Conservation (phyloP, 37 sponge, comb jelly and placozoan genomes). For the Beroe forskalii region DNA sequence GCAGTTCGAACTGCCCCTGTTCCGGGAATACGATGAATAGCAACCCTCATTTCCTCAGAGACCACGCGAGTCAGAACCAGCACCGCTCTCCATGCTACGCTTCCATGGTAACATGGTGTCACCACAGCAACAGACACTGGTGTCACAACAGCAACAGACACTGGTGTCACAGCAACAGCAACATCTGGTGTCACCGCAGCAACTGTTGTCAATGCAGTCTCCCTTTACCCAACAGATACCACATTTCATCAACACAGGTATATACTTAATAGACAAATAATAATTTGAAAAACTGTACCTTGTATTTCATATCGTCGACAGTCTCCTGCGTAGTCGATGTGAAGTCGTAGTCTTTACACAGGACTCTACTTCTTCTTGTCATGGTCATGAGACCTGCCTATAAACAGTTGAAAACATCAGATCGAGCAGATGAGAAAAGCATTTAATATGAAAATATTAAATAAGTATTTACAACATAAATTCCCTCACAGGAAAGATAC, state of each 20-base stretch:
- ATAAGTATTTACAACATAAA: too few species aligned
- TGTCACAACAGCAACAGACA: not conserved
- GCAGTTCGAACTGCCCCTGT: too few species aligned
- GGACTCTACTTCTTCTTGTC: too few species aligned
- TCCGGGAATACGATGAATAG: too few species aligned
- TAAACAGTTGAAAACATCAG: too few species aligned
- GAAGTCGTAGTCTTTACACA: too few species aligned
- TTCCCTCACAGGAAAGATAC: not conserved
- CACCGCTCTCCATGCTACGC: constrained; percentile 2
- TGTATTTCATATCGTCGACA: too few species aligned
- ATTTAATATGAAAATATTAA: too few species aligned
- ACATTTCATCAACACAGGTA: not conserved
- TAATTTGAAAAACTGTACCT: not conserved
- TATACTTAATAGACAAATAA: not conserved
- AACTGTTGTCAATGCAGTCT: not conserved
- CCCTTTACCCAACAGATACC: constrained; percentile 28
- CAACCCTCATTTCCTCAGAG: not conserved
- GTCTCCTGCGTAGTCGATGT: too few species aligned
- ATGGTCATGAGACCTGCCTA: too few species aligned
- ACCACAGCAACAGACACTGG: not conserved
- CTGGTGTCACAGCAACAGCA: not conserved
- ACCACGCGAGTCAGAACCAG: not conserved
- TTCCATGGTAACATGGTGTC: not conserved
- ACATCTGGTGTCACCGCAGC: not conserved
- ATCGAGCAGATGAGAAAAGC: too few species aligned